A percentile compares a stretch with the other conserved stretches of the same genome.
These are phyloP conservation scores for Cyrtonyx montezumae DNA, from an alignment of 2,113 vertebrate species.

Conservation along the genomic window DNA sequence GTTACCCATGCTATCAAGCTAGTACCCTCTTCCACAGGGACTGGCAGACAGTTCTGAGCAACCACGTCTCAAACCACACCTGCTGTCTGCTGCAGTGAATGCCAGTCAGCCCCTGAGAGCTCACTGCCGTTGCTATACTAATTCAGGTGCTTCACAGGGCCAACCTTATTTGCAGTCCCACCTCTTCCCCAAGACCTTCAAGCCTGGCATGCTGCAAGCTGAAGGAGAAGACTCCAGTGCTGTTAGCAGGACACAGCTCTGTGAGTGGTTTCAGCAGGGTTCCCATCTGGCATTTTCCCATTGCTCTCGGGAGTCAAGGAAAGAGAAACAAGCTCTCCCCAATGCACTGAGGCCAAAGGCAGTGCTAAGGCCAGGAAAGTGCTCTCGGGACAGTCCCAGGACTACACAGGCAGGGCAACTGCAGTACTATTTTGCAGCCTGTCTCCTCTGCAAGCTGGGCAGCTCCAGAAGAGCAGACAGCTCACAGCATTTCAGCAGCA, in stretches of 20 bases:
- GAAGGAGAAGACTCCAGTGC: neutral
- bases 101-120: neutral
- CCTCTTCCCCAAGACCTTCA: neutral
- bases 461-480: neutral
- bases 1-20: neutral
- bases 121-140: neutral
- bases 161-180: neutral
- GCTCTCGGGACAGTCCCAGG: neutral
- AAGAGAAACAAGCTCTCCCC: neutral
- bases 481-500: neutral
- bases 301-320: neutral
- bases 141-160: neutral
- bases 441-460: neutral
- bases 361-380: neutral
- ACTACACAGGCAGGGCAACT: neutral
- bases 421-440: neutral
- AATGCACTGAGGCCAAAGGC: neutral
- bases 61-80: neutral
- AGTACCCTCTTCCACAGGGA: neutral
- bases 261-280: neutral
- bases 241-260: neutral
- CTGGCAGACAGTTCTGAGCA: neutral
- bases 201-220: neutral
- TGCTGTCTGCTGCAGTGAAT: neutral
- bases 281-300: neutral